phyloP scores from a whole-genome alignment of 2,113 vertebrate genomes.

The Electrona antarctica region DNA sequence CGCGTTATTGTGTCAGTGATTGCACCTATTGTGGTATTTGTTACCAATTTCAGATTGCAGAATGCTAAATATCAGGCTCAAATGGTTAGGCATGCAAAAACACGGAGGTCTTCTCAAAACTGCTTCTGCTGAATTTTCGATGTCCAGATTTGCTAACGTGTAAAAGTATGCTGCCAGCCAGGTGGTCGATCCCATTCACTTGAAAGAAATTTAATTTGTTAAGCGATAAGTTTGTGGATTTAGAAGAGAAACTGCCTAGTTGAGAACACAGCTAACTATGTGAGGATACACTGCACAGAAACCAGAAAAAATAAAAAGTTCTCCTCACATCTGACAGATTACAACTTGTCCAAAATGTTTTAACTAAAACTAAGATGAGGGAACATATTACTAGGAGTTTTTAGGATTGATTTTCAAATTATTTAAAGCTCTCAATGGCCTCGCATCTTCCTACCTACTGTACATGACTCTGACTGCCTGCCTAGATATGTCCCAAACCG shows the following conservation, averaged over 20 bases:
- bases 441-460: too few species aligned
- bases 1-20: slow-evolving; percentile 56
- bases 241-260: slow-evolving; percentile 24
- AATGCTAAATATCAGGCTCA: slow-evolving; percentile 44
- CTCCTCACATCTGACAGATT: too few species aligned
- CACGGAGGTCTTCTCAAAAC: slow-evolving; percentile 14
- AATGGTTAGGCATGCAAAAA: slow-evolving; percentile 35
- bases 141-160: slow-evolving; percentile 42
- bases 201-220: slow-evolving; percentile 30
- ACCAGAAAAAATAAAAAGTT: too few species aligned
- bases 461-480: too few species aligned
- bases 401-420: too few species aligned
- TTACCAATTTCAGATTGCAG: too few species aligned
- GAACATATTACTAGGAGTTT: too few species aligned
- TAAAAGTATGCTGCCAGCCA: slow-evolving; percentile 11
- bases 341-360: too few species aligned
- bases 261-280: slow-evolving; percentile 21
- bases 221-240: slow-evolving; percentile 43
- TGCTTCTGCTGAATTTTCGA: slow-evolving; percentile 34
- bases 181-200: slow-evolving; percentile 28
- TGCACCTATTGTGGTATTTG: slow-evolving; percentile 54
- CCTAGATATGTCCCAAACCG: too few species aligned
- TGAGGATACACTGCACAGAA: not conserved
- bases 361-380: too few species aligned
- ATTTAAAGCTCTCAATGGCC: too few species aligned